phyloP scores from a whole-genome alignment of 2,797 vertebrate genomes.

The Orestias chungarensis region DNA sequence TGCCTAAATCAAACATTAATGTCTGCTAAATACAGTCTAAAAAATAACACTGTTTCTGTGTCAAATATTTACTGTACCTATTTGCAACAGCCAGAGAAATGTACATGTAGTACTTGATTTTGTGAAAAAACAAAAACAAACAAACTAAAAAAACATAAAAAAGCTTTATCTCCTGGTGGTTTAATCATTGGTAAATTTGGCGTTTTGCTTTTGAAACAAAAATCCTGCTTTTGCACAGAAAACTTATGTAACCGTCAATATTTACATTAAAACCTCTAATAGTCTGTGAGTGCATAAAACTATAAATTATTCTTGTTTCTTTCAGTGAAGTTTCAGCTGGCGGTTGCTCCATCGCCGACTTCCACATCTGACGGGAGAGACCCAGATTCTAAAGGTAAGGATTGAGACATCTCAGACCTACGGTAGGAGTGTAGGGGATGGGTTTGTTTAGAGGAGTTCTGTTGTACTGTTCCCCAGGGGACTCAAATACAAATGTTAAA shows the following conservation, averaged over 20 bases:
- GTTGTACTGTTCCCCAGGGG: not conserved
- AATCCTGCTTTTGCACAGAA: too few species aligned
- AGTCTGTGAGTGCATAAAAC: not conserved
- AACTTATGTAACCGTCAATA: not conserved
- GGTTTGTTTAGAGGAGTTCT: not conserved
- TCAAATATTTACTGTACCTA: too few species aligned
- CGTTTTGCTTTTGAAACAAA: not conserved
- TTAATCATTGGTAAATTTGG: not conserved
- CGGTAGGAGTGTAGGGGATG: not conserved
- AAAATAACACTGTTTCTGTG: too few species aligned
- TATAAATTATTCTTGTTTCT: slow-evolving; percentile 9
- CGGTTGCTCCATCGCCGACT: slow-evolving; percentile 65
- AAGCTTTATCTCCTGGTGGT: not conserved
- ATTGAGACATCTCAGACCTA: not conserved
- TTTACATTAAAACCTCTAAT: not conserved
- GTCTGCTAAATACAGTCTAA: too few species aligned
- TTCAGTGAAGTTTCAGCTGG: slow-evolving; percentile 74
- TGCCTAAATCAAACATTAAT: too few species aligned
- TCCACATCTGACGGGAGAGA: slow-evolving; percentile 68
- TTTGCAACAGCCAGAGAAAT: too few species aligned
- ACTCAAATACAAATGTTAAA: not conserved
- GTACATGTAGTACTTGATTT: too few species aligned
- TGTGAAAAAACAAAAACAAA: not conserved
- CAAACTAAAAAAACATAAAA: not conserved
- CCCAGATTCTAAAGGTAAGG: slow-evolving; percentile 77